phyloP scores from a whole-genome alignment of 2,113 vertebrate species.

The Sardina pilchardus region DNA sequence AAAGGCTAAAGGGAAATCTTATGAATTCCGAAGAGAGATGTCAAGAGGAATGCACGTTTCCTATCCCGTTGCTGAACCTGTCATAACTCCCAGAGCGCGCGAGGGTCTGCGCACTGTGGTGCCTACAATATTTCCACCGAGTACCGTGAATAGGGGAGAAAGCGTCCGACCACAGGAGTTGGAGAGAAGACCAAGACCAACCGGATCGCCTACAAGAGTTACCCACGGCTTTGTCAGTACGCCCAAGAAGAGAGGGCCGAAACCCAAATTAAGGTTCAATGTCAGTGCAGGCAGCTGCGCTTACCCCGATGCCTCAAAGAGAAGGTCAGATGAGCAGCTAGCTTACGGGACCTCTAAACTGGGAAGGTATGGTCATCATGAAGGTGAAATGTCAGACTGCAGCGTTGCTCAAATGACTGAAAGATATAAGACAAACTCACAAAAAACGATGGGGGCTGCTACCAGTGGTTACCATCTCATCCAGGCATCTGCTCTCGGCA shows the following conservation, averaged over 20 bases:
- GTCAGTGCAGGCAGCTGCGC: conserved; percentile 63
- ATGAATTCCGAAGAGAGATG: conserved; percentile 87
- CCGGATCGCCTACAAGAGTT: not conserved
- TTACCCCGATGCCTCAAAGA: conserved; percentile 61
- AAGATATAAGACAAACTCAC: conserved; percentile 78
- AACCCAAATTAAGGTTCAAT: conserved; percentile 73
- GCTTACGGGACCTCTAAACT: conserved; percentile 65
- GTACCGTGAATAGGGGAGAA: conserved; percentile 79
- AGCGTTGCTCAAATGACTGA: conserved; percentile 83
- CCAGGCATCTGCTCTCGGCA: conserved; percentile 22
- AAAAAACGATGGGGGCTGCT: conserved; percentile 38
- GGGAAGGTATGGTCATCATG: conserved; percentile 44
- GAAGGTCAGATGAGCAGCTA: conserved; percentile 71
- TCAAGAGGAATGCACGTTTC: conserved; percentile 83
- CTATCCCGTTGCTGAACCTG: conserved; percentile 83
- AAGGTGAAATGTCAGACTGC: conserved; percentile 65
- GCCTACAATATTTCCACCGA: conserved; percentile 77
- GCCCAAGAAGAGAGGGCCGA: conserved; percentile 87
- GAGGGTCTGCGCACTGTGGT: conserved; percentile 91
- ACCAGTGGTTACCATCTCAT: conserved; percentile 33
- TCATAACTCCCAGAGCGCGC: conserved; percentile 84
- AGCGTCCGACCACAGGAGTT: conserved; percentile 53
- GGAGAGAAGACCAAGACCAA: conserved; percentile 55
- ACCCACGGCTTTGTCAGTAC: conserved; percentile 54
- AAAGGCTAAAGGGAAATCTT: conserved; percentile 90